Percentiles rank a stretch among this genome's conserved stretches.
These are phyloP conservation scores for Caenorhabditis japonica DNA, from an alignment of 2,888 invertebrate genomes.

Conservation along the genomic window DNA sequence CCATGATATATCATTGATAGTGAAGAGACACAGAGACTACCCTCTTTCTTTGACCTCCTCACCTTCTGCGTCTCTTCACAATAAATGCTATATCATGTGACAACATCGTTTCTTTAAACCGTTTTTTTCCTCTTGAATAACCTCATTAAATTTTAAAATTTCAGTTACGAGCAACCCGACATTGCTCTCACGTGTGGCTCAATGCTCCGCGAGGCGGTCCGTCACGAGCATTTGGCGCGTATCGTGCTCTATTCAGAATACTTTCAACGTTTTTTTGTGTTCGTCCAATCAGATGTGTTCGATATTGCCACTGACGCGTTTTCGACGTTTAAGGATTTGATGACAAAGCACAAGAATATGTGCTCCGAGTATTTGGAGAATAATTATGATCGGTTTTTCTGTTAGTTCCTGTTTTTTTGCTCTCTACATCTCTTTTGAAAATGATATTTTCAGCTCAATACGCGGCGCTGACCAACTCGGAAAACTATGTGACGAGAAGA, in stretches of 20 bases:
- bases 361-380: slow-evolving; percentile 98
- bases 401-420: slow-evolving; percentile 73
- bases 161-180: slow-evolving; percentile 92
- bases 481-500: slow-evolving; percentile 98
- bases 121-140: no score
- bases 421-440: no score
- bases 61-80: no score
- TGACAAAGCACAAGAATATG: slow-evolving; percentile 83
- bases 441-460: slow-evolving; percentile 85
- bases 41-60: no score
- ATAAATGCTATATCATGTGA: no score
- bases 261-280: slow-evolving; percentile 99
- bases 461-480: slow-evolving; percentile 95
- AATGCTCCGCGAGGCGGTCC: slow-evolving; percentile 97
- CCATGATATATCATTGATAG: no score
- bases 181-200: slow-evolving; percentile 99
- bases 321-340: slow-evolving; percentile 93
- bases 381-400: slow-evolving; percentile 98
- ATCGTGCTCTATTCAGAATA: slow-evolving; percentile 97
- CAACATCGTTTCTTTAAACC: no score
- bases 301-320: slow-evolving; percentile 99
- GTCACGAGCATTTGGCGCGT: slow-evolving; percentile 97
- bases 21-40: no score
- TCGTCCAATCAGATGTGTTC: slow-evolving; percentile 84
- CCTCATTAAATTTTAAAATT: no score